Conservation (phyloP, 1,140 invertebrate genomes). For the Tribolium castaneum region DNA sequence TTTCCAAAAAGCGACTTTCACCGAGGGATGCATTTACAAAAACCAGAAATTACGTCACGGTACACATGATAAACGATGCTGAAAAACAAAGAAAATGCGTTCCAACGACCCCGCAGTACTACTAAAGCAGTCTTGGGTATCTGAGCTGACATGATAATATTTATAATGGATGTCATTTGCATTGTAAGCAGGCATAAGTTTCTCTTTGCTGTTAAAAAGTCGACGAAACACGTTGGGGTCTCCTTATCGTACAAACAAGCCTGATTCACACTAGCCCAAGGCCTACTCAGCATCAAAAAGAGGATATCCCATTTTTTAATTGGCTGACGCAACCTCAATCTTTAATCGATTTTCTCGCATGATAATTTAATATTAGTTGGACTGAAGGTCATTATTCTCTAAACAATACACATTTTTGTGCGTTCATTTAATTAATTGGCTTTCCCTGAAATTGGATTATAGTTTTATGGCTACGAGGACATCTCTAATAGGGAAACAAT, state of each 20-base stretch:
- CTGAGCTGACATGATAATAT: background rate
- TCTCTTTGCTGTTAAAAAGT: background rate
- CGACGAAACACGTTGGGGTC: background rate
- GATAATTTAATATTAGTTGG: background rate
- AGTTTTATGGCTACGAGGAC: background rate
- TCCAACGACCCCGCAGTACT: background rate
- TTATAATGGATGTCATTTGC: background rate
- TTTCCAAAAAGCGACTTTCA: background rate
- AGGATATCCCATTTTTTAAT: slow-evolving; percentile 8
- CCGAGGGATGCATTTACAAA: background rate
- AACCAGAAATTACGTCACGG: background rate
- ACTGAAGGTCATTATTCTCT: background rate
- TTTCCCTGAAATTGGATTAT: background rate
- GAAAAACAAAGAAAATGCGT: slow-evolving; percentile 3
- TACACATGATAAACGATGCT: background rate
- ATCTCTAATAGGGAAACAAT: background rate
- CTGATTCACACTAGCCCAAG: background rate
- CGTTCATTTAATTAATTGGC: slow-evolving; percentile 2
- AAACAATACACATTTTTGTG: background rate
- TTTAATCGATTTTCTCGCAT: background rate
- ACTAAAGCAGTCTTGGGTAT: background rate
- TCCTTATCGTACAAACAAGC: background rate
- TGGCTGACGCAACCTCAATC: background rate
- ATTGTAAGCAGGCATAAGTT: background rate
- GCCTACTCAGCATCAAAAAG: background rate